Evolutionary conservation across 2,888 invertebrate species (phyloP).

Genomic region (Oscheius sp.): DNA sequence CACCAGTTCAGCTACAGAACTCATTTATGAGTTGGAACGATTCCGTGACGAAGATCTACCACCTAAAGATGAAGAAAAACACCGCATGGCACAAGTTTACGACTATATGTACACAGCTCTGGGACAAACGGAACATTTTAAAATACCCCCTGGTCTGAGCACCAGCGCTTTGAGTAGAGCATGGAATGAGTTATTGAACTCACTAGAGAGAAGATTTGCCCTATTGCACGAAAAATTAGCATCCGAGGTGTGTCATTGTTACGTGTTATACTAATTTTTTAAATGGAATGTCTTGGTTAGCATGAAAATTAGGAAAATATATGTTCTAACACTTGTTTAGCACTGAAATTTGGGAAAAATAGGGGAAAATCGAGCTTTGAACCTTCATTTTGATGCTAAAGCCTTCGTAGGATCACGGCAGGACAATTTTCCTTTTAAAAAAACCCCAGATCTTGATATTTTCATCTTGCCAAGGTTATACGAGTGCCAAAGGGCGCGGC

Average conservation of each 20-base stretch:
- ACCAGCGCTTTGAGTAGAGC: slow-evolving; percentile 73
- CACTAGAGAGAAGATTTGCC: slow-evolving; percentile 62
- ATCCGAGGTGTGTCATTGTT: slow-evolving; percentile 55
- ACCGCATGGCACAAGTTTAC: slow-evolving; percentile 87
- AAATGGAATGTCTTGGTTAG: not conserved
- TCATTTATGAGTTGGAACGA: slow-evolving; percentile 88
- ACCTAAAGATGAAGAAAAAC: slow-evolving; percentile 88
- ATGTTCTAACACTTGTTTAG: not conserved
- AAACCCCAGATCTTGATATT: no score
- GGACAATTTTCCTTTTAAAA: no score
- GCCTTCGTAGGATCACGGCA: no score
- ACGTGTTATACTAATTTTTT: not conserved
- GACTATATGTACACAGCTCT: slow-evolving; percentile 74
- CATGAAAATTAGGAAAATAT: not conserved
- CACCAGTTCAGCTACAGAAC: slow-evolving; percentile 53
- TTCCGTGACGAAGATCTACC: slow-evolving; percentile 95
- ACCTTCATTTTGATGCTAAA: no score
- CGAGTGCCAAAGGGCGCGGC: no score
- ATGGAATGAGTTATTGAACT: slow-evolving; percentile 73
- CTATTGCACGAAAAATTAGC: slow-evolving; percentile 53
- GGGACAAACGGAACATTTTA: slow-evolving; percentile 54
- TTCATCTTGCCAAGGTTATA: no score
- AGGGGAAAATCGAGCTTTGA: no score
- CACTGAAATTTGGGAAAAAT: no score
- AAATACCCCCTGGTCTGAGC: slow-evolving; percentile 73